Base-by-base conservation (phyloP, 2,113 vertebrate genomes). In the Hassar affinis region DNA sequence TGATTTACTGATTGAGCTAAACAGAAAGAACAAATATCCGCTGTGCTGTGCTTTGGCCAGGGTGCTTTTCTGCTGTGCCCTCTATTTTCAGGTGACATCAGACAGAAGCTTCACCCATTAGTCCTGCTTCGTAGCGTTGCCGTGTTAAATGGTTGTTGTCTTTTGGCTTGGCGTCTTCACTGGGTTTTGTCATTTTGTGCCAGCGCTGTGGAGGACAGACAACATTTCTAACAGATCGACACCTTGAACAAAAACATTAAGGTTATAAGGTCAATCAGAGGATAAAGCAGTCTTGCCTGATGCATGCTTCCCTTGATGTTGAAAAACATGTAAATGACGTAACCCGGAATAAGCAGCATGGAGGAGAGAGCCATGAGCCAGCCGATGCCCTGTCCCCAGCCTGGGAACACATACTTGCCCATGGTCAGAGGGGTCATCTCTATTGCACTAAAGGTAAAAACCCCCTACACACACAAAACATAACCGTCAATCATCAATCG, bases 351-450 rank as follows among this genome's bases (percentile, higher is more conserved):
- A 57, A 98, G 91, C 0, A 96, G 7, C 96, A 97, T 97, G 45
- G 96, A 97, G 10, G 96, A 97, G 80, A 96, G 83, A 9, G 96
- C 93, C 96, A 97, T 96, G 61, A 94, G 81, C 96, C 96, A 97
- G 3, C 96, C 96, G 0, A 95, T 94, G 49, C 91, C 94, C 89
- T 97, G 96, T 9, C 96, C 95, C 96, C 96, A 98, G 0, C 90
- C n/a, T 0, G 96, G 96, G 78, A 96, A 97, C 35, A 96, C 83
- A 0, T 97, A 98, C 84, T 94, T 96, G 35, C 96, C 96, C 86
- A 97, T 82, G 0, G 92, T 96, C 79, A 96, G 90, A 68, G 96
- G 96, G 12, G 95, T 96, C 96, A 98, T 97, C 92, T 97, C 96
- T 68, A 96, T 93, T 78, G 94, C 96, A 0, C 95, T 96, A 90